Evolutionary conservation across 2,888 invertebrate species (phyloP).

Genomic region (Spisula solida): DNA sequence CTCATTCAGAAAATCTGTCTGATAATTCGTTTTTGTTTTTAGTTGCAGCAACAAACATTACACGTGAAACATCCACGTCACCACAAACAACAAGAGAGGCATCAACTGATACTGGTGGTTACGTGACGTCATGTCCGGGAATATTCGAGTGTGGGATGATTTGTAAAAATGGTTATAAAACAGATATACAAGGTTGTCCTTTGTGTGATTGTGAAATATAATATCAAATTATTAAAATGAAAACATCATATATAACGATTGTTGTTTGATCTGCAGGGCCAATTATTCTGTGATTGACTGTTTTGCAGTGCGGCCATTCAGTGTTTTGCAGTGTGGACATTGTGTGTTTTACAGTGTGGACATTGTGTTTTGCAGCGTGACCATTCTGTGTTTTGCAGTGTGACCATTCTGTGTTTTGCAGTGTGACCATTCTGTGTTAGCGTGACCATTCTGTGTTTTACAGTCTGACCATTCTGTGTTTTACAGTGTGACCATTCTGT

Average conservation of each 20-base stretch:
- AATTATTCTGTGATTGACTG: too few species aligned
- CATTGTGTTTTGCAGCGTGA: too few species aligned
- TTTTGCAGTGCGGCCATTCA: too few species aligned
- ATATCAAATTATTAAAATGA: not conserved
- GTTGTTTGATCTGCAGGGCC: not conserved
- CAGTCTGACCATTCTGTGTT: too few species aligned
- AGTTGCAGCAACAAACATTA: conserved; percentile 53
- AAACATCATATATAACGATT: not conserved
- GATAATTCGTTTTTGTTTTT: not conserved
- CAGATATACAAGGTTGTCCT: conserved; percentile 71
- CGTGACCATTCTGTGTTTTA: too few species aligned
- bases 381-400: too few species aligned
- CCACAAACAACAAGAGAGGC: conserved; percentile 16
- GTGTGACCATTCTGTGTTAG: too few species aligned
- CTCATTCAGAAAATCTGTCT: too few species aligned
- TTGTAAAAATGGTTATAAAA: conserved; percentile 70
- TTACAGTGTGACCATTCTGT: too few species aligned
- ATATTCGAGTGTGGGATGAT: conserved; percentile 70
- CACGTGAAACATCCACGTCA: conserved; percentile 31
- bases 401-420: too few species aligned
- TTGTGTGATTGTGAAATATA: conserved; percentile 65
- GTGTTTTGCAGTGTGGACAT: too few species aligned
- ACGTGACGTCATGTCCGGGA: conserved; percentile 69
- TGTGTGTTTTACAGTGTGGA: too few species aligned
- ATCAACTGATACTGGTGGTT: conserved; percentile 44